Conservation (phyloP, 2,888 invertebrate genomes). For the Bombyx huttoni region DNA sequence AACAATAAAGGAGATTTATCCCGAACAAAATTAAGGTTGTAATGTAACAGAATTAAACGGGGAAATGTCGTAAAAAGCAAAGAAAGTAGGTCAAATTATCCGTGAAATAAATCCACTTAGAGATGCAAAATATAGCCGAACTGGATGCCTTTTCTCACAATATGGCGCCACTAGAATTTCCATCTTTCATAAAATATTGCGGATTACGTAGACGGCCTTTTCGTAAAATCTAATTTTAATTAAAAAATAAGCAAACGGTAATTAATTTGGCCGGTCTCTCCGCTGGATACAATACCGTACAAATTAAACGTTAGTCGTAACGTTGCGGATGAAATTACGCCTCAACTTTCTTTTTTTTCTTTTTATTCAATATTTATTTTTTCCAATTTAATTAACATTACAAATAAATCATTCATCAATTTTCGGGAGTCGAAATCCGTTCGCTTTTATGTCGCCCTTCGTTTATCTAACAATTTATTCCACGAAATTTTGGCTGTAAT, state of each 20-base stretch:
- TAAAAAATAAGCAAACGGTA: slow-evolving; percentile 63
- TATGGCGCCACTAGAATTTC: slow-evolving; percentile 66
- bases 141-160: slow-evolving; percentile 62
- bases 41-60: slow-evolving; percentile 20
- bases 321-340: slow-evolving; percentile 26
- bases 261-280: slow-evolving; percentile 49
- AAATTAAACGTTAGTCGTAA: slow-evolving; percentile 44
- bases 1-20: slow-evolving; percentile 20
- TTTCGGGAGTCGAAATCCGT: slow-evolving; percentile 14
- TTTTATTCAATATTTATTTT: slow-evolving; percentile 30
- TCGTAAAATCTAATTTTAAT: slow-evolving; percentile 64
- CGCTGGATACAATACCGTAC: slow-evolving; percentile 45
- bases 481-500: slow-evolving; percentile 13
- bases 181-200: slow-evolving; percentile 67
- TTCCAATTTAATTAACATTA: slow-evolving; percentile 30
- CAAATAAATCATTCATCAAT: slow-evolving; percentile 22
- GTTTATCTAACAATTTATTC: slow-evolving; percentile 18
- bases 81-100: slow-evolving; percentile 47
- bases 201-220: slow-evolving; percentile 52
- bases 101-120: slow-evolving; percentile 50
- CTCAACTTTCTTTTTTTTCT: slow-evolving; percentile 22
- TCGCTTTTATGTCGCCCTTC: slow-evolving; percentile 11
- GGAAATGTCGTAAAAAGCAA: slow-evolving; percentile 25
- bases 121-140: slow-evolving; percentile 59
- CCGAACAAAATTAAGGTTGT: slow-evolving; percentile 21